phyloP scores from a whole-genome alignment of 2,888 invertebrate species.

The Lissocephala sabroskyi region DNA sequence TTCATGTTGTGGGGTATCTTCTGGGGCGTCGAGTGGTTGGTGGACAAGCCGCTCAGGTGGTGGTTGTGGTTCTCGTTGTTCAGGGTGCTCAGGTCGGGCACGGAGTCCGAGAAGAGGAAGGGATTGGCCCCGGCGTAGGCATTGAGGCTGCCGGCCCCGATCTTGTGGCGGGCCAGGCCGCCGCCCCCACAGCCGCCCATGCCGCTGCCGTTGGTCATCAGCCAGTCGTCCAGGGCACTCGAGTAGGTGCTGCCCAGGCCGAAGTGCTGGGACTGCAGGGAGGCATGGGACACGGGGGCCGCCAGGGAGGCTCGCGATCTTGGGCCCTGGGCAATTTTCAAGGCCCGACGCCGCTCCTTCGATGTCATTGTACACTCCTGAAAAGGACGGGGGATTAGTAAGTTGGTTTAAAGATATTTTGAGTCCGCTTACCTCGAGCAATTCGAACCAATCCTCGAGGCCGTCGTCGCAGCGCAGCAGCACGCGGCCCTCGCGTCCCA shows the following conservation, averaged over 20 bases:
- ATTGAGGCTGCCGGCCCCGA: conserved; percentile 65
- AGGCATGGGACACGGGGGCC: conserved; percentile 71
- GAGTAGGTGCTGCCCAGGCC: conserved; percentile 73
- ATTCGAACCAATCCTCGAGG: conserved; percentile 79
- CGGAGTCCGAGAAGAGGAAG: conserved; percentile 71
- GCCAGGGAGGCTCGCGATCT: conserved; percentile 71
- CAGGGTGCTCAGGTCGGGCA: conserved; percentile 70
- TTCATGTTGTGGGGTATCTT: conserved; percentile 69
- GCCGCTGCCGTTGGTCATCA: conserved; percentile 71
- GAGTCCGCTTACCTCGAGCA: conserved; percentile 74
- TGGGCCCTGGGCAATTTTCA: conserved; percentile 73
- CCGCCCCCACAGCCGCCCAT: conserved; percentile 66
- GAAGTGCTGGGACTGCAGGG: conserved; percentile 69
- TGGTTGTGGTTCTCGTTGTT: conserved; percentile 70
- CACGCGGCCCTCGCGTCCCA: conserved; percentile 74
- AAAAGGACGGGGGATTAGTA: not conserved
- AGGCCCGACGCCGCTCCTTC: conserved; percentile 77
- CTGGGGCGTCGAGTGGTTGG: conserved; percentile 72
- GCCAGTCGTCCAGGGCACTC: conserved; percentile 75
- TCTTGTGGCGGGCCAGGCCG: conserved; percentile 72
- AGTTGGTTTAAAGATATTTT: not conserved
- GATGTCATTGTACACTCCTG: conserved; percentile 78
- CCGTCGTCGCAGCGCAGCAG: conserved; percentile 74
- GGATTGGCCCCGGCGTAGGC: conserved; percentile 70
- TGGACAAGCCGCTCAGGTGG: conserved; percentile 67